Evolutionary conservation across 2,797 vertebrate species (phyloP).

Genomic region (Gobio occitaniae): DNA sequence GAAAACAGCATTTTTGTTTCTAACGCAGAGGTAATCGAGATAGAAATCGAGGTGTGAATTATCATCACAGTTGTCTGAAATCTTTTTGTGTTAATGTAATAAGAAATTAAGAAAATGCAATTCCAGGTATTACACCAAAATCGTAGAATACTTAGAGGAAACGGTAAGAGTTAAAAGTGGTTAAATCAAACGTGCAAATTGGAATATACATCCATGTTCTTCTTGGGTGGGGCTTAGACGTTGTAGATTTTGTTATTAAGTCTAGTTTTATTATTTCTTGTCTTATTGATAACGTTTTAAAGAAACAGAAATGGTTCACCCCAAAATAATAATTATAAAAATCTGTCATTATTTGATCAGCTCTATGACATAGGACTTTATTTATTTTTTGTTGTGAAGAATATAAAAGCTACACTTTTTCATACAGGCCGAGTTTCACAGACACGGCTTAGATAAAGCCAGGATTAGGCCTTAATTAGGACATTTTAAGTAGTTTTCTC

Average conservation of each 20-base stretch:
- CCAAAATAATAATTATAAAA: no score
- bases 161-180: constrained; percentile 9
- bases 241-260: neutral
- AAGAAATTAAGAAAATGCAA: neutral
- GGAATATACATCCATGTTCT: neutral
- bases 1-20: constrained; percentile 28
- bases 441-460: no score
- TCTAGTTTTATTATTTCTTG: no score
- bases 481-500: no score
- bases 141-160: neutral
- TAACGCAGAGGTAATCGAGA: constrained; percentile 5
- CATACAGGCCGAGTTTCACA: neutral
- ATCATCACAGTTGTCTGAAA: neutral
- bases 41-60: constrained; percentile 15
- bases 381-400: neutral
- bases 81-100: neutral
- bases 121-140: neutral
- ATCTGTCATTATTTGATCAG: neutral
- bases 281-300: constrained; percentile 5
- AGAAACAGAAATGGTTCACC: no score
- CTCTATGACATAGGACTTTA: neutral
- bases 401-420: neutral
- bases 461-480: no score
- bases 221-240: neutral
- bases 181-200: constrained; percentile 9